Base-by-base conservation (phyloP, 1,140 invertebrate species). In the Neotoxoptera formosana region DNA sequence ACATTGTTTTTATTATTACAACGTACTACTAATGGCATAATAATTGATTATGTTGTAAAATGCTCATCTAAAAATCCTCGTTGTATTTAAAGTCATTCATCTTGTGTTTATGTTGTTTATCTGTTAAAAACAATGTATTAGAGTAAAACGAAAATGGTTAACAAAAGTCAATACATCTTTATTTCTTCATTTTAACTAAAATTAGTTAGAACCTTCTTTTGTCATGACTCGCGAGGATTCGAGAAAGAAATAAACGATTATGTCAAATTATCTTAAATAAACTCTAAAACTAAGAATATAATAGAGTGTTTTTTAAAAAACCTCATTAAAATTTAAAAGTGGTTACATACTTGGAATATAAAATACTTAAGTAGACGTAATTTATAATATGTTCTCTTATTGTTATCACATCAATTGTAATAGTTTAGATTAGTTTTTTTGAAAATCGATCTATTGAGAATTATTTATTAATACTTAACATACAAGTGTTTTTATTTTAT, bases 131-230 rank as follows among this genome's bases (percentile, higher is more conserved):
- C 90, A 91, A 91, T 47, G 21, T 53, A 53, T 23, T 81, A 51
- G 21, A 53, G 67, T 91, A 47, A 34, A 60, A n/a, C 30, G n/a
- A 41, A 91, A 60, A 45, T n/a, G 9, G 17, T 20, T 20, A 20
- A 51, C 48, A 51, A 67, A 76, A 67, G 90, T 91, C 60, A 81
- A 76, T 81, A 11, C n/a, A 47, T 76, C n/a, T 67, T 91, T 83
- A 41, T 41, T 20, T 53, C 11, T 91, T 48, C 11, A 30, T 36
- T 81, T 92, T 41, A 36, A 92, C 47, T 25, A 51, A 92, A 53
- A 11, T 47, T 21, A 7, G 47, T 36, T 92, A 83, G 17, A 92
- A 83, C 20, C 34, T n/a, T 83, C 76, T 92, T 48, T 34, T 30
- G 41, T 41, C 41, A 41, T 41, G 41, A 41, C 4, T 30, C n/a